Conservation (phyloP, 2,113 vertebrate species). For the Cercocebus atys region DNA sequence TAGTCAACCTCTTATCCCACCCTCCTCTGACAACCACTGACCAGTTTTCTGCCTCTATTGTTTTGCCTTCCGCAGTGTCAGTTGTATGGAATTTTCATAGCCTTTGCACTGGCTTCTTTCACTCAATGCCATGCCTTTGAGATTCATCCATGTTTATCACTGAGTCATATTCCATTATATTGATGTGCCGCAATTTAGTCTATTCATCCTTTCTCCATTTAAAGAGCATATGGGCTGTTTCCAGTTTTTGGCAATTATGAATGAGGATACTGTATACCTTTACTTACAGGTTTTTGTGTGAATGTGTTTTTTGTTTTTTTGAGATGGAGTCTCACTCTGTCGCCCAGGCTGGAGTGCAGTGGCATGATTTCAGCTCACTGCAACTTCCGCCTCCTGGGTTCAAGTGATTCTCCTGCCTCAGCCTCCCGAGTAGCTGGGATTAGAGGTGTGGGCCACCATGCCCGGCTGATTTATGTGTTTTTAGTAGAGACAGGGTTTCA, state of each 20-base stretch:
- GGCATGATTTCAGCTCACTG: no score
- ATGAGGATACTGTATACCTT: neutral
- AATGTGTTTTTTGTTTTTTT: neutral
- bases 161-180: neutral
- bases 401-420: no score
- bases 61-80: neutral
- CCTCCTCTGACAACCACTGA: neutral
- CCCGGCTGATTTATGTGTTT: no score
- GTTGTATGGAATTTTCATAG: neutral
- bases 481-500: no score
- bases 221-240: neutral
- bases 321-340: no score
- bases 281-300: neutral
- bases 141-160: neutral
- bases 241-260: slow-evolving; percentile 5
- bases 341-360: no score
- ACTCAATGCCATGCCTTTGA: neutral
- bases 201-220: neutral
- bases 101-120: neutral
- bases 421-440: no score
- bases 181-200: neutral
- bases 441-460: no score
- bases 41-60: neutral
- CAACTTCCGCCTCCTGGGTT: no score
- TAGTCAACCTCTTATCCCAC: neutral